Conservation (phyloP, 1,140 invertebrate genomes). For the Yoshiicerus persimilis region DNA sequence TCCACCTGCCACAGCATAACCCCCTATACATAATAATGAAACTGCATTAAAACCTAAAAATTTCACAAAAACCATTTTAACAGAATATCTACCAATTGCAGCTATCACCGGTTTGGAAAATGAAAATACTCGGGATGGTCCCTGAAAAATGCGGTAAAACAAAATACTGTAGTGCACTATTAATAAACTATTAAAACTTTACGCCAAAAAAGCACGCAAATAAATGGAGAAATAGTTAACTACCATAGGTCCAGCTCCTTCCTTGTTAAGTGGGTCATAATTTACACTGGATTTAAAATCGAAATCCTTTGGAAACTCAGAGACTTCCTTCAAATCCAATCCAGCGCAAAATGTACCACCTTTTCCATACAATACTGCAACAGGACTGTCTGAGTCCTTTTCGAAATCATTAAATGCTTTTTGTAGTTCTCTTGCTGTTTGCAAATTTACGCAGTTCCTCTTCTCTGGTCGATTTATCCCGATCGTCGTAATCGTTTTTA, state of each 20-base stretch:
- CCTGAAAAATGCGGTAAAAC: constrained; percentile 54
- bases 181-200: too few species aligned
- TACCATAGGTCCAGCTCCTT: constrained; percentile 53
- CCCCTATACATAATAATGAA: constrained; percentile 61
- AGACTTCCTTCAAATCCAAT: constrained; percentile 64
- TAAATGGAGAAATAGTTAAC: background rate
- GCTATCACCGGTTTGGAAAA: constrained; percentile 77
- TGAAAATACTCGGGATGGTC: constrained; percentile 62
- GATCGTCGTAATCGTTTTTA: constrained; percentile 69
- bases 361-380: constrained; percentile 79
- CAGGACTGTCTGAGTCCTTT: constrained; percentile 65
- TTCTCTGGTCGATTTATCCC: constrained; percentile 82
- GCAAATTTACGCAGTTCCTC: constrained; percentile 75
- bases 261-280: background rate
- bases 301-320: constrained; percentile 43
- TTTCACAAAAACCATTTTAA: constrained; percentile 51
- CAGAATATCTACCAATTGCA: constrained; percentile 80
- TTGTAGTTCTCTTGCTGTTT: constrained; percentile 66
- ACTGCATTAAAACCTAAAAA: background rate
- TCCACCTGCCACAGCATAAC: constrained; percentile 84
- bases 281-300: background rate
- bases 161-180: background rate
- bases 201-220: background rate
- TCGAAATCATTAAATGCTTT: constrained; percentile 78
- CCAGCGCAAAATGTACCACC: constrained; percentile 90